These are phyloP conservation scores for Ischnura elegans DNA, from an alignment of 2,888 invertebrate genomes.

Conservation along the genomic window DNA sequence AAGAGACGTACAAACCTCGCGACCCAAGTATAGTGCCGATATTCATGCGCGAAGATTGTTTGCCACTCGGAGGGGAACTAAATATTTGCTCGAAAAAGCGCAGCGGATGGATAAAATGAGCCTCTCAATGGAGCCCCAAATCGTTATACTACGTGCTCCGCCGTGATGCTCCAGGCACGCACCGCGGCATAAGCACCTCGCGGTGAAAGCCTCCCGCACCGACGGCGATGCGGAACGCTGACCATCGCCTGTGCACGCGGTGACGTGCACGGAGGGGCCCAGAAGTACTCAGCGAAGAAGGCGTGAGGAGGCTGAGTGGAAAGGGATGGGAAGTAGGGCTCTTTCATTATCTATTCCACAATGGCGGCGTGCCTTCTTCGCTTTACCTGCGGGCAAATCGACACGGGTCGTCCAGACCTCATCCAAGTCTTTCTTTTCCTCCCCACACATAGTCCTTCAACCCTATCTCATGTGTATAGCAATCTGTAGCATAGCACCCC, in stretches of 20 bases:
- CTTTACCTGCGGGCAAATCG: neutral
- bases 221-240: conserved; percentile 5
- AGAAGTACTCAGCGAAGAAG: neutral
- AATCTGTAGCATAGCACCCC: neutral
- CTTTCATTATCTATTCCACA: conserved; percentile 33
- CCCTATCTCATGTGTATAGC: no score
- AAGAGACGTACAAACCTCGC: neutral
- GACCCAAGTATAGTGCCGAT: neutral
- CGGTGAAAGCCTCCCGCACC: neutral
- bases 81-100: neutral
- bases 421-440: conserved; percentile 3
- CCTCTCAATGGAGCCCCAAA: neutral
- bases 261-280: neutral
- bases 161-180: neutral
- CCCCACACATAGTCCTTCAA: no score
- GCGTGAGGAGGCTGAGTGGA: no score
- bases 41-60: neutral
- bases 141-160: neutral
- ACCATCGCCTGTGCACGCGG: neutral
- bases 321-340: neutral
- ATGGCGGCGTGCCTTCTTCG: conserved; percentile 27
- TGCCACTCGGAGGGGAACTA: neutral
- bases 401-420: neutral
- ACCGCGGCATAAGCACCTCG: neutral
- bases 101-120: neutral